Evolutionary conservation across 2,113 vertebrate species (phyloP).

Genomic region (Peromyscus leucopus): DNA sequence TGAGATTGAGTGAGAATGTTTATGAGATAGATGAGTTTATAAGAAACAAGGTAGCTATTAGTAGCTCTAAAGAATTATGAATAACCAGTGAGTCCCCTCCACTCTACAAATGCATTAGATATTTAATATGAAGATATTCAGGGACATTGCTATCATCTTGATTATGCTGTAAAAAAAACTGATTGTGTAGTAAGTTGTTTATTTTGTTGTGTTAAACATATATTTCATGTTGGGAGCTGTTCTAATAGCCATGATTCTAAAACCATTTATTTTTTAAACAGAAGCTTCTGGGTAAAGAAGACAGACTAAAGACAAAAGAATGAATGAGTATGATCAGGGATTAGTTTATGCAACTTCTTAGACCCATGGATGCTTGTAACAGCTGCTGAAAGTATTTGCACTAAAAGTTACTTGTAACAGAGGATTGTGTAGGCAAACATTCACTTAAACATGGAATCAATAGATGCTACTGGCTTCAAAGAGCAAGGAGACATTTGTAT

Average conservation of each 20-base stretch:
- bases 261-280: not conserved
- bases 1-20: constrained; percentile 29
- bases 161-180: not conserved
- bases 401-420: not conserved
- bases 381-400: not conserved
- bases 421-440: not conserved
- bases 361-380: not conserved
- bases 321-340: not conserved
- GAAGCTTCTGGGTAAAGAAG: not conserved
- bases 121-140: not conserved
- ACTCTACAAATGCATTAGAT: not conserved
- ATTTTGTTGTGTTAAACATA: not conserved
- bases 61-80: not conserved
- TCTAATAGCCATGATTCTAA: not conserved
- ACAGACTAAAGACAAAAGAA: not conserved
- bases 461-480: not conserved
- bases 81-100: not conserved
- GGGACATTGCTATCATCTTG: not conserved
- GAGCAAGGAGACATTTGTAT: not conserved
- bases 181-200: not conserved
- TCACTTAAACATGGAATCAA: not conserved
- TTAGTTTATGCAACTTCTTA: not conserved
- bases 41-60: not conserved
- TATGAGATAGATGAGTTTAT: not conserved
- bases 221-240: not conserved